Evolutionary conservation across 2,888 invertebrate genomes (phyloP), one percentile per base, ranked within the genome.

Genomic region (Augochlorella aurata): DNA sequence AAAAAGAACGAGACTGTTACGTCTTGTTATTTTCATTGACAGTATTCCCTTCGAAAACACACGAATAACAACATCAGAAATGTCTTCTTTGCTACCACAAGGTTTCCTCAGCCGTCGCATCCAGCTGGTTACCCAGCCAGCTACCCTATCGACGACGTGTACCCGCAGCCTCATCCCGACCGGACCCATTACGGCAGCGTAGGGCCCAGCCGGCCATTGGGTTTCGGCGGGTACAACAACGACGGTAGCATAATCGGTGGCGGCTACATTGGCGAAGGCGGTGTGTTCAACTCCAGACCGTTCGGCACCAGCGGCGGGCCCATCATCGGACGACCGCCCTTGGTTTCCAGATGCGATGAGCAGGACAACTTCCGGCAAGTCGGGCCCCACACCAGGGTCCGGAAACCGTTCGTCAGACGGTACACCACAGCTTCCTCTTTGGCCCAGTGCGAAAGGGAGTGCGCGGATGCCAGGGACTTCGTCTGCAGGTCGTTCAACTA

Each of bases 401-500:
- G 97, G 74, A 95, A 97, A 81, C 96, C 97, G 90, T 98, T 96
- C 91, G 96, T 98, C 5, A 94, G 97, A 54, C 95, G 97, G 75
- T 96, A 96, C 84, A 95, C 96, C 38, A 96, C 96, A 10, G 96
- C 96, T 2, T 96, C 96, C 49, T 96, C 97, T 0, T 93, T 98
- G 90, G 95, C 96, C 0, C 96, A 97, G 83, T 98, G 98, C 93
- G 97, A 98, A 94, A 95, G 97, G 81, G 97, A 97, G 92, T 98
- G 98, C 93, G 95, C 96, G 63, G 97, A 97, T 90, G 96, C 96
- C 49, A 95, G 97, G 88, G 97, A 97, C 91, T 98, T 98, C 92
- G 95, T 96, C 77, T 98, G 98, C 91, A 95, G 97, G 92, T 97
- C 98, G 52, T 98, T 98, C 94, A 98, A 98, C 94, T 98, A 96